These are phyloP conservation scores for Holacanthella duospinosa DNA, from an alignment of 2,888 invertebrate species.

Conservation along the genomic window DNA sequence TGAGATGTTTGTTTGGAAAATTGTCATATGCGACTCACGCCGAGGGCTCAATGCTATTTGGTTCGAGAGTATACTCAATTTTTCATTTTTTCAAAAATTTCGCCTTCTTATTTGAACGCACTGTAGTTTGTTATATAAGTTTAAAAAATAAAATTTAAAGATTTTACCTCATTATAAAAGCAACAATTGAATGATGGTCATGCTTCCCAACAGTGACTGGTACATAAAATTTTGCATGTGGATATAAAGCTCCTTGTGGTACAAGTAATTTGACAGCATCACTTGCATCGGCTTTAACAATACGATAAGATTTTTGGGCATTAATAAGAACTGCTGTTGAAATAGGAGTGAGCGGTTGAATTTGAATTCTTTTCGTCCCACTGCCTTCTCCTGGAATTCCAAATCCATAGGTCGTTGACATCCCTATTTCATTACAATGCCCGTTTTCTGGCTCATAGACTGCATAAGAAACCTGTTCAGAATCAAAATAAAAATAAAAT, in stretches of 20 bases:
- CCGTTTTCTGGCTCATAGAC: constrained; percentile 64
- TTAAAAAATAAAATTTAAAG: too few species aligned
- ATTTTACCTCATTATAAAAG: constrained; percentile 74
- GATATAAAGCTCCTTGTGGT: constrained; percentile 79
- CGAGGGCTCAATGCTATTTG: too few species aligned
- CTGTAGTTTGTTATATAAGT: too few species aligned
- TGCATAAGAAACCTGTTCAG: constrained; percentile 70
- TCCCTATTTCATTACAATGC: constrained; percentile 36
- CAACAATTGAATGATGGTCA: constrained; percentile 54
- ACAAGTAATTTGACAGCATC: constrained; percentile 74
- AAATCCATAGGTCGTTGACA: constrained; percentile 35
- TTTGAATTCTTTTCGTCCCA: constrained; percentile 51
- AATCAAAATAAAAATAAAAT: constrained; percentile 11
- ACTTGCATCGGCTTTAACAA: constrained; percentile 59
- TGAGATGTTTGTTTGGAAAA: too few species aligned
- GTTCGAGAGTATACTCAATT: too few species aligned
- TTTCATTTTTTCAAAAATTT: too few species aligned
- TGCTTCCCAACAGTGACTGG: constrained; percentile 72
- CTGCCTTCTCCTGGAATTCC: constrained; percentile 58
- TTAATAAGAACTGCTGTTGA: constrained; percentile 57
- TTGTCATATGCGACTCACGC: too few species aligned
- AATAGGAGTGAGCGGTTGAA: constrained; percentile 56
- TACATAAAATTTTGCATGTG: constrained; percentile 76
- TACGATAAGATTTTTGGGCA: constrained; percentile 69
- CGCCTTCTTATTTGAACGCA: too few species aligned